Base-by-base conservation (phyloP, 2,797 vertebrate genomes). In the Malurus splendens region DNA sequence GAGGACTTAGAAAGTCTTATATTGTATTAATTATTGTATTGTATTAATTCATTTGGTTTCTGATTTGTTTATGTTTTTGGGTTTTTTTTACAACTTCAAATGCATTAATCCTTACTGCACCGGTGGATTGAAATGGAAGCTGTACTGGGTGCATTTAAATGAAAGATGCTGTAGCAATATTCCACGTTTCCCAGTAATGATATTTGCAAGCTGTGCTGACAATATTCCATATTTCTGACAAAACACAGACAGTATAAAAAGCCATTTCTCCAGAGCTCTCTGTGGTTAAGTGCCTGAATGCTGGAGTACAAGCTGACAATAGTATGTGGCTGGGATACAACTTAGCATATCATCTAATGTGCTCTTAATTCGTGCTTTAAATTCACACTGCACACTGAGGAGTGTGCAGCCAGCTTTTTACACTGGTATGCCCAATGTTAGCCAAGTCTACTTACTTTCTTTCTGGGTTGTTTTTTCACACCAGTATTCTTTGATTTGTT, bases 141-240 rank as follows among this genome's bases (percentile, higher is more conserved):
- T 14, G 6, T 32, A 16, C 9, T 51, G 42, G 6, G 38, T 7
- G 7, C 19, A 56, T 86, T 90, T 76, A 73, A 93, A 79, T 20
- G 42, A 82, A 82, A 84, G 47, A 25, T 39, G 18, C 20, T 79
- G 45, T 57, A 68, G 52, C 87, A 84, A 73, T 57, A 27, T 13
- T 64, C 55, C 38, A 2, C 0, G 0, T 71, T 84, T 89, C 57
- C 48, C 33, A 79, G 47, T 55, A 83, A 92, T 12, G 41, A 38
- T 47, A 79, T 78, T 68, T 91, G 47, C 82, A 92, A 76, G 74
- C 82, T 74, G 54, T 64, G 72, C 65, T 84, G 67, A 89, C 38
- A 48, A 61, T 86, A 80, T 68, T 86, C 78, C 25, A 55, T 52
- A 44, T 27, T 44, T 79, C 71, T 93, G 74, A 93, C 50, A 92